A percentile compares a stretch with the other conserved stretches of the same genome.
Conservation (phyloP, 2,113 vertebrate species). For the Calyptomena viridis region DNA sequence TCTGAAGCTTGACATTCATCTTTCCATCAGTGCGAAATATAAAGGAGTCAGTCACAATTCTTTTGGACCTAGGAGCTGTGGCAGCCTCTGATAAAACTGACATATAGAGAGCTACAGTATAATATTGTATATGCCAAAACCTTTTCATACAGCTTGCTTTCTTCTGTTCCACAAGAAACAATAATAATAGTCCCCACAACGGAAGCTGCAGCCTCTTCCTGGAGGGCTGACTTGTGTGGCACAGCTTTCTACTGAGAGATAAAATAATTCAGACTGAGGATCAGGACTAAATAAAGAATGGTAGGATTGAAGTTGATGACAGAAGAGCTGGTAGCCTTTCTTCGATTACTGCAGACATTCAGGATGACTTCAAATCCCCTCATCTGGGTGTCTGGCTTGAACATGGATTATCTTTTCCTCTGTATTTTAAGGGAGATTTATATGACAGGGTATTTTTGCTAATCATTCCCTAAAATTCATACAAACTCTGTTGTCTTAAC, state of each 20-base stretch:
- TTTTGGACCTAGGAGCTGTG: not conserved
- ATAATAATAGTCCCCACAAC: not conserved
- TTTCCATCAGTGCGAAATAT: not conserved
- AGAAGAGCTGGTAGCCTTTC: not conserved
- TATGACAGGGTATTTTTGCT: not conserved
- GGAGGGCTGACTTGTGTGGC: not conserved
- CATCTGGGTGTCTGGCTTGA: not conserved
- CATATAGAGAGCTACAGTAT: not conserved
- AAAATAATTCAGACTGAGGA: not conserved
- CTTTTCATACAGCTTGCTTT: not conserved
- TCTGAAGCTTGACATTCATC: not conserved
- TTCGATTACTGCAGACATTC: not conserved
- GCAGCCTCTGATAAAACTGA: not conserved
- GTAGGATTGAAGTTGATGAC: not conserved
- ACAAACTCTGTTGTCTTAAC: not conserved
- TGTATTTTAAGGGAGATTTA: not conserved
- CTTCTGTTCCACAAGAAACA: not conserved
- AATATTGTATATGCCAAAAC: not conserved
- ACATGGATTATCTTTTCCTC: not conserved
- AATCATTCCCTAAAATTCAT: not conserved
- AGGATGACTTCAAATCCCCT: not conserved
- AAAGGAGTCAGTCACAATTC: not conserved
- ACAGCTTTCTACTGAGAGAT: not conserved
- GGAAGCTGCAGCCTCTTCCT: not conserved
- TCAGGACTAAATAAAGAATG: not conserved